These are phyloP conservation scores for Chrysocyon brachyurus DNA, from an alignment of 2,797 vertebrate genomes.

Conservation along the genomic window DNA sequence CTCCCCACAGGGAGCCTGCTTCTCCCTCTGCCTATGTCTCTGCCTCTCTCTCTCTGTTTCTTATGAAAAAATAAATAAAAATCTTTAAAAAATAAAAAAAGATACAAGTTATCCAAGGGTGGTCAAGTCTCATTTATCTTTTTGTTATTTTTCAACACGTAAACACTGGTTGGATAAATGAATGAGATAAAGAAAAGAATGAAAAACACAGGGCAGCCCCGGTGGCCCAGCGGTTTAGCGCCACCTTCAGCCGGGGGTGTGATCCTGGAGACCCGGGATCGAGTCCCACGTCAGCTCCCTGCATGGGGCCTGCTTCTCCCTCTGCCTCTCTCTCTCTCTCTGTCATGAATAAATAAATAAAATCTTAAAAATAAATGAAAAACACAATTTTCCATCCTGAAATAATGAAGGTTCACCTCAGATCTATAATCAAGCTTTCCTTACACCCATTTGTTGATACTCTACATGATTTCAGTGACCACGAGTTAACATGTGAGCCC, in stretches of 20 bases:
- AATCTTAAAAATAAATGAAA: background rate
- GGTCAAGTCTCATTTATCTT: background rate
- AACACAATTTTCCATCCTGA: background rate
- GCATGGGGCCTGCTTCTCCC: no score
- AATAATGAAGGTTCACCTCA: background rate
- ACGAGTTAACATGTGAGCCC: background rate
- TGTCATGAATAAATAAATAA: background rate
- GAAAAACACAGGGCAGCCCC: background rate
- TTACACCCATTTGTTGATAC: background rate
- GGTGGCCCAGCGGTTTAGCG: no score
- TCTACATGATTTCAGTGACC: background rate
- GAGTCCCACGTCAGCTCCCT: no score
- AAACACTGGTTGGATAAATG: background rate
- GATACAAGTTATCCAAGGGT: background rate
- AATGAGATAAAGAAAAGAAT: background rate
- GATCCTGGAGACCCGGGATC: no score
- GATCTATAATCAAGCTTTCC: background rate
- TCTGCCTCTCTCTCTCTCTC: no score
- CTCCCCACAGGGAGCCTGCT: no score
- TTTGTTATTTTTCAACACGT: background rate
- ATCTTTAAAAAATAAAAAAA: no score
- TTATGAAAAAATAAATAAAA: no score
- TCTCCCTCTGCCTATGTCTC: no score
- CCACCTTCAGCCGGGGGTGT: no score
- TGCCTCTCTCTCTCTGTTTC: no score